Percentiles rank a stretch among this genome's conserved stretches.
These are phyloP conservation scores for Dyspetes luteomarginatus DNA, from an alignment of 2,888 invertebrate genomes.

Conservation along the genomic window DNA sequence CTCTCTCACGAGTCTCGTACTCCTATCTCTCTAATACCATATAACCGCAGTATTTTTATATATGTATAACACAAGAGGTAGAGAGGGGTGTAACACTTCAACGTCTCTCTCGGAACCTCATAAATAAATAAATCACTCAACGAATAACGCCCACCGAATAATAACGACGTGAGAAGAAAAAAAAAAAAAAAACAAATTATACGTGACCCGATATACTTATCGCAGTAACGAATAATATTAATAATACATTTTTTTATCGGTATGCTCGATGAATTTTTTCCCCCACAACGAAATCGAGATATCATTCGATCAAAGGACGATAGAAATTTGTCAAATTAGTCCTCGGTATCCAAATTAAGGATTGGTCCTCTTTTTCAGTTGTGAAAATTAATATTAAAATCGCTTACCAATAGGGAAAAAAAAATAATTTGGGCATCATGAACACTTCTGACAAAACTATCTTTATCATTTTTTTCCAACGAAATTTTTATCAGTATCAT, in stretches of 20 bases:
- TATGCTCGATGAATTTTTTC: background rate
- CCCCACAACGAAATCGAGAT: background rate
- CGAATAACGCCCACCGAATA: conserved; percentile 59
- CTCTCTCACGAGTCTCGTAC: conserved; percentile 9
- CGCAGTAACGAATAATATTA: conserved; percentile 22
- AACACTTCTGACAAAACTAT: too few relatives aligned
- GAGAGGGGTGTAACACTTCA: conserved; percentile 46
- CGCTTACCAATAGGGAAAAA: too few relatives aligned
- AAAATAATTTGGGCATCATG: too few relatives aligned
- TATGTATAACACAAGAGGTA: background rate
- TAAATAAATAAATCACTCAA: conserved; percentile 66
- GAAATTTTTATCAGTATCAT: background rate
- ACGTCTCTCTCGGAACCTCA: conserved; percentile 53
- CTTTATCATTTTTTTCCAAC: background rate
- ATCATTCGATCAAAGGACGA: background rate
- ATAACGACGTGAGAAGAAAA: conserved; percentile 27
- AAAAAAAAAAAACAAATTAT: conserved; percentile 20
- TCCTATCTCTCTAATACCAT: conserved; percentile 52
- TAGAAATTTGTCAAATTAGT: too few relatives aligned
- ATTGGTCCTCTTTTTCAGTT: too few relatives aligned
- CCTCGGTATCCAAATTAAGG: too few relatives aligned
- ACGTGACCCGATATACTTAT: conserved; percentile 17
- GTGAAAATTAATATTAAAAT: too few relatives aligned
- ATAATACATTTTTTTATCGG: conserved; percentile 21
- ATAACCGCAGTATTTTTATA: conserved; percentile 37